Conservation (phyloP, 1,140 invertebrate genomes). For the Drosophila nebulosa region DNA sequence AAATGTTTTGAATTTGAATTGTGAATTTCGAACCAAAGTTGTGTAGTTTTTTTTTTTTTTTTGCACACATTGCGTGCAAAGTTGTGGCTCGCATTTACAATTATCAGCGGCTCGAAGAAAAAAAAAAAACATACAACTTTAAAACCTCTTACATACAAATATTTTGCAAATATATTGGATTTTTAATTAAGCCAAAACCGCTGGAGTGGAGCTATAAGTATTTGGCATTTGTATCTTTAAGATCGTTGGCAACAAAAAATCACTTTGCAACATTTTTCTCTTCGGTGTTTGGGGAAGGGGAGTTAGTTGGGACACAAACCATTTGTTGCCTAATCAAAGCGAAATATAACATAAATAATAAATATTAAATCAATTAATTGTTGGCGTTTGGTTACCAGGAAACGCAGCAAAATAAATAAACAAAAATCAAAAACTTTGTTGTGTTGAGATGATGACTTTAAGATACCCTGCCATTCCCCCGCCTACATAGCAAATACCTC, state of each 20-base stretch:
- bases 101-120: constrained; percentile 27
- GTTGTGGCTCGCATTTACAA: constrained; percentile 56
- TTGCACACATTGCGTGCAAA: constrained; percentile 50
- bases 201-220: constrained; percentile 3
- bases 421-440: background rate
- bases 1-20: constrained; percentile 67
- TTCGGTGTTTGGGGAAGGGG: background rate
- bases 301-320: background rate
- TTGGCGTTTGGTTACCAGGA: constrained; percentile 35
- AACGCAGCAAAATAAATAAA: constrained; percentile 18
- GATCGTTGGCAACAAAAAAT: background rate
- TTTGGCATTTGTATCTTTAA: background rate
- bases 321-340: constrained; percentile 2
- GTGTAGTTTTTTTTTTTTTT: constrained; percentile 12
- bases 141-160: constrained; percentile 31
- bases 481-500: too few relatives aligned
- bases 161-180: background rate
- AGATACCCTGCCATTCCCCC: background rate
- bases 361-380: constrained; percentile 54
- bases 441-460: background rate
- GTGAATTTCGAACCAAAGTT: background rate
- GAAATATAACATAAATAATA: constrained; percentile 23
- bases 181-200: constrained; percentile 37
- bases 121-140: background rate
- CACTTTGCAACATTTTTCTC: background rate